Conservation (phyloP, 2,888 invertebrate genomes). For the Lordiphosa fenestrarum region DNA sequence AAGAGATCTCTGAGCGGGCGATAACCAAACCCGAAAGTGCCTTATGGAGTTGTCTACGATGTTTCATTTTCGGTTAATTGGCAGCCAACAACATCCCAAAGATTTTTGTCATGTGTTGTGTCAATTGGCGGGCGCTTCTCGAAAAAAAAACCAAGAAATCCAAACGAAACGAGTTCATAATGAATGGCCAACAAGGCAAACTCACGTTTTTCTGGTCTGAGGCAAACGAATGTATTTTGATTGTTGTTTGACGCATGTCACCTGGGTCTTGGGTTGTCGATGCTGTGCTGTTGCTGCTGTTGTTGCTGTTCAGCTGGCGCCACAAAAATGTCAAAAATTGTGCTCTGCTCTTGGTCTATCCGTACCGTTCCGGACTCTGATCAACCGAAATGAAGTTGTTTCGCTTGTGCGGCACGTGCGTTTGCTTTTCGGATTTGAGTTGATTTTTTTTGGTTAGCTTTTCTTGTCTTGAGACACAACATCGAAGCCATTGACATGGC, state of each 20-base stretch:
- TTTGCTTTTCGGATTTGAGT: constrained; percentile 58
- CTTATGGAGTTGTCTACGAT: constrained; percentile 8
- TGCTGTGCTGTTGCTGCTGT: constrained; percentile 35
- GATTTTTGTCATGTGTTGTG: constrained; percentile 46
- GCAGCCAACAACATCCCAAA: constrained; percentile 65
- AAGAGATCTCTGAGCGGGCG: constrained; percentile 50
- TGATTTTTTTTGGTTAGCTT: constrained; percentile 26
- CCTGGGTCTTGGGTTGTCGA: constrained; percentile 34
- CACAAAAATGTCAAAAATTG: constrained; percentile 73
- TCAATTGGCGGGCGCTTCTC: constrained; percentile 51
- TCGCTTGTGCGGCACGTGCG: constrained; percentile 72
- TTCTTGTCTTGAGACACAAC: constrained; percentile 37
- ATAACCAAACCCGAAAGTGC: constrained; percentile 34
- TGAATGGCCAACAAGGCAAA: constrained; percentile 68
- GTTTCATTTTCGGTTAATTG: constrained; percentile 55
- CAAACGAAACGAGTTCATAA: constrained; percentile 64
- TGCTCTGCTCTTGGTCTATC: constrained; percentile 34
- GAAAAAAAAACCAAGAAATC: constrained; percentile 12
- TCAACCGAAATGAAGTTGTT: constrained; percentile 66
- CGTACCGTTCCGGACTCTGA: constrained; percentile 27
- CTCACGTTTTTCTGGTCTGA: constrained; percentile 59
- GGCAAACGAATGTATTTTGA: constrained; percentile 59
- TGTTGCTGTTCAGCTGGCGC: constrained; percentile 55
- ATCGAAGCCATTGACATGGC: constrained; percentile 62
- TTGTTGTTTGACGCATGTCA: constrained; percentile 74